Base-by-base conservation (phyloP, 2,113 vertebrate genomes). In the Hipposideros armiger region DNA sequence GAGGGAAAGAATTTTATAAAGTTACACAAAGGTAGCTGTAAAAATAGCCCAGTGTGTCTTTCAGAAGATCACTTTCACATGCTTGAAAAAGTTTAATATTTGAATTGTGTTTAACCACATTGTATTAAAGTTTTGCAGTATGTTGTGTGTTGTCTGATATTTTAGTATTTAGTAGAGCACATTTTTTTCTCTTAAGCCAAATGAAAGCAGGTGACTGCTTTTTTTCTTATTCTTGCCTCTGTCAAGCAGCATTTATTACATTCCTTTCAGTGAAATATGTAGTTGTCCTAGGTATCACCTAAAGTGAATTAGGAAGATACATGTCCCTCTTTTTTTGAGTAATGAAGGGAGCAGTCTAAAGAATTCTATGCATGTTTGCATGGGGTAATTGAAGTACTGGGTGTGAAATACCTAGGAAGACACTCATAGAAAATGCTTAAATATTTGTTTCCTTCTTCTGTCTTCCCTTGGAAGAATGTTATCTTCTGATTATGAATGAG, bases 91-190 rank as follows among this genome's bases (percentile, higher is more conserved):
- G 58, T 93, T 95, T 83, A 78, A 89, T 93, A 67, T 96, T 95
- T 96, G 85, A 96, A 52, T 87, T 88, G 62, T 94, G 60, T 94
- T 92, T 94, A 76, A 90, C 54, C 56, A 81, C 69, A 72, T 69
- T 78, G 78, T 97, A 86, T 96, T 96, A 89, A 95, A 95, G 36
- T 96, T 97, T 94, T 94, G 72, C 88, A 74, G 64, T 94, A 52
- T 96, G 81, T 94, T 28, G 17, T 96, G 30, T 76, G 66, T 96
- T 69, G 81, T 96, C 87, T 94, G 87, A 60, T 95, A 82, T 58
- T 94, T 92, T 94, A 87, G 69, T 86, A 62, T 87, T 52, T 78
- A 24, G 26, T 70, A 94, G 76, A 95, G 20, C 40, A 88, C 60
- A 32, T 24, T 52, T 77, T 93, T 82, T 93, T 86, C 45, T 64